Evolutionary conservation across 2,888 invertebrate species (phyloP).

Genomic region (Stictocephala bisonia): DNA sequence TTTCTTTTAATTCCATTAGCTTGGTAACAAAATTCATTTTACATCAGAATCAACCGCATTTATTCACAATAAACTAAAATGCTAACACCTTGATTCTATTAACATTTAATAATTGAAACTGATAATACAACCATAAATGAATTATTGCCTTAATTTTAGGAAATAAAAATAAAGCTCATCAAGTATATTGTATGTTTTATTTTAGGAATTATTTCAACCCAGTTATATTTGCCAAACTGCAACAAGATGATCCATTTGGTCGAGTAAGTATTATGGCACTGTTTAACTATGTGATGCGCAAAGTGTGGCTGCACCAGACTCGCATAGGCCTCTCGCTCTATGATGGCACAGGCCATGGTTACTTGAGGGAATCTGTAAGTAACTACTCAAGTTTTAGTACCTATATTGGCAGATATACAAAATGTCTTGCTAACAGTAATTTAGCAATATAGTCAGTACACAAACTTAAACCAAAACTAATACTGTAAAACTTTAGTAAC

Average conservation of each 20-base stretch:
- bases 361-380: conserved; percentile 81
- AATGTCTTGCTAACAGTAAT: no score
- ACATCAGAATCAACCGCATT: no score
- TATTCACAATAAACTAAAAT: neutral
- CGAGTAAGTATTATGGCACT: conserved; percentile 88
- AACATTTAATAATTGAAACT: neutral
- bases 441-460: no score
- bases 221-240: conserved; percentile 87
- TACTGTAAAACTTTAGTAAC: conserved; percentile 36
- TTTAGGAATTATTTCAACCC: conserved; percentile 84
- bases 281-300: conserved; percentile 95
- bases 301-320: conserved; percentile 95
- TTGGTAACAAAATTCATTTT: no score
- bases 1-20: no score
- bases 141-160: neutral
- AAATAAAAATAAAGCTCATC: neutral
- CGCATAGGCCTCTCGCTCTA: conserved; percentile 93
- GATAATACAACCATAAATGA: neutral
- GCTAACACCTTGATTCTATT: neutral
- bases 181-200: conserved; percentile 45
- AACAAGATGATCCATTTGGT: conserved; percentile 83
- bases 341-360: conserved; percentile 93
- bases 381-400: no score
- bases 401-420: no score
- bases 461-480: no score